These are phyloP conservation scores for Heterodera carotae DNA, from an alignment of 1,140 invertebrate species.

Conservation along the genomic window DNA sequence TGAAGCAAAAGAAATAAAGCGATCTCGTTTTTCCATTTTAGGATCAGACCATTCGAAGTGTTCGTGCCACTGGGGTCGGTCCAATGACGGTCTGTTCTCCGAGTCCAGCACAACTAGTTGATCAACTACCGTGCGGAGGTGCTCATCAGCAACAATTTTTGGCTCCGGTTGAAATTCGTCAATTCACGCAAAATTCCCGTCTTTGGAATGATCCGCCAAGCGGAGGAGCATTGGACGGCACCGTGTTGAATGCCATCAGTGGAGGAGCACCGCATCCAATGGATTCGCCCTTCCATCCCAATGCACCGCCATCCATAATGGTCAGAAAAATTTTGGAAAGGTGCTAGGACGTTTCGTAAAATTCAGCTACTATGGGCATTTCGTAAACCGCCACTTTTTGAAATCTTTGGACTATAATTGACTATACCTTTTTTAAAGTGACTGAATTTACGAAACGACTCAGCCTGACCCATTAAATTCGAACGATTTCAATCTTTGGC, in stretches of 20 bases:
- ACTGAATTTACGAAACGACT: no score
- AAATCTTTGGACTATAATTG: no score
- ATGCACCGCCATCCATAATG: constrained; percentile 6
- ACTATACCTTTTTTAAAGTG: no score
- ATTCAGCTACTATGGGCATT: no score
- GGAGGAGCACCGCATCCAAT: neutral
- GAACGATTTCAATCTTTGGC: no score
- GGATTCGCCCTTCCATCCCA: constrained; percentile 11
- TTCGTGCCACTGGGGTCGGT: constrained; percentile 32
- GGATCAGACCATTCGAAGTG: constrained; percentile 34
- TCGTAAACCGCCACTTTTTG: neutral
- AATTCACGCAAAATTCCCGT: constrained; percentile 26
- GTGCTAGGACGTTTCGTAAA: no score
- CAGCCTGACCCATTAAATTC: no score
- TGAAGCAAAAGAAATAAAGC: neutral
- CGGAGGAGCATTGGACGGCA: neutral
- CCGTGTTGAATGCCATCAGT: no score
- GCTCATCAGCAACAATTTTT: constrained; percentile 13
- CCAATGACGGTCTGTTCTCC: constrained; percentile 31
- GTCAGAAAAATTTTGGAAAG: no score
- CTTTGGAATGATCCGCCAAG: constrained; percentile 5
- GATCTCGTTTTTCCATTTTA: constrained; percentile 2
- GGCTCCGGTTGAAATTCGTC: constrained; percentile 32
- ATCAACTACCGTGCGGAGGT: neutral
- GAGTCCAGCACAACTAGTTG: constrained; percentile 8